A percentile compares a stretch with the other conserved stretches of the same genome.
Conservation (phyloP, 1,140 invertebrate genomes). For the Lineus longissimus region DNA sequence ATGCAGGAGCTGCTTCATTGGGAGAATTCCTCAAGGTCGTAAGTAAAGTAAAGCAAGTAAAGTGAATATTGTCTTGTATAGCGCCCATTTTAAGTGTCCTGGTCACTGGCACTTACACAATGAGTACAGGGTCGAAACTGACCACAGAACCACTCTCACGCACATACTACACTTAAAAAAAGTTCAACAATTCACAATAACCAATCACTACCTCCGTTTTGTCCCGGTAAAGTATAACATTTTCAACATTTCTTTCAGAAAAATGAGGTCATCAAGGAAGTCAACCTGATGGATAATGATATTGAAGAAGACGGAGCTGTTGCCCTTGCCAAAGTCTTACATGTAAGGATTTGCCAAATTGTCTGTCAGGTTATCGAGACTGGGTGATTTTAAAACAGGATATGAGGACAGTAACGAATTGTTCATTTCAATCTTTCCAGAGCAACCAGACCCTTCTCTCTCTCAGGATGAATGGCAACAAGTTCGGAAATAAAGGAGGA, state of each 20-base stretch:
- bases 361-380: not conserved
- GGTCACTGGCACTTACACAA: no score
- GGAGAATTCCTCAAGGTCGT: no score
- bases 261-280: constrained; percentile 27
- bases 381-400: not conserved
- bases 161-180: no score
- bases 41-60: no score
- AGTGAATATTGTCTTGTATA: no score
- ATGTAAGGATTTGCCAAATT: constrained; percentile 32
- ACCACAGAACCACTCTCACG: no score
- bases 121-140: no score
- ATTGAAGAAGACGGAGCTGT: constrained; percentile 45
- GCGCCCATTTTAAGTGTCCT: no score
- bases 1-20: no score
- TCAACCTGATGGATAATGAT: constrained; percentile 54
- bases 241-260: constrained; percentile 28
- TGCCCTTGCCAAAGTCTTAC: constrained; percentile 37
- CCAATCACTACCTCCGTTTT: no score
- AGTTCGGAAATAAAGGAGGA: constrained; percentile 51
- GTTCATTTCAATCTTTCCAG: constrained; percentile 31
- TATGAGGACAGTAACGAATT: not conserved
- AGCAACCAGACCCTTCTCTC: constrained; percentile 36
- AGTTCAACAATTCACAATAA: no score
- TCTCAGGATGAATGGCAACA: constrained; percentile 47
- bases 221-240: no score